phyloP scores from a whole-genome alignment of 2,113 vertebrate species.

The Neofelis nebulosa region DNA sequence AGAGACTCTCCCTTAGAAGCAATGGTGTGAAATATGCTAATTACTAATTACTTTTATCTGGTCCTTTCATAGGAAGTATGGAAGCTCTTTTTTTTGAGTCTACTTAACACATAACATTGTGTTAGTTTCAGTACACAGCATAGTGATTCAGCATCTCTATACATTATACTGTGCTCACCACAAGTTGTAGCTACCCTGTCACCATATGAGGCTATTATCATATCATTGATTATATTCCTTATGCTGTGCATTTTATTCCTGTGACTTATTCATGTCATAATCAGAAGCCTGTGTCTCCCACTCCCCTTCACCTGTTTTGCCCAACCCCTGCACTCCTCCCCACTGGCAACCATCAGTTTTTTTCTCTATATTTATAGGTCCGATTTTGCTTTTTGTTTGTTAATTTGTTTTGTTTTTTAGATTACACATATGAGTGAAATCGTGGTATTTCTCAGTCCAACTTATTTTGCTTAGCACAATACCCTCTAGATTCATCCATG shows the following conservation, averaged over 20 bases:
- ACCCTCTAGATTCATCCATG: not conserved
- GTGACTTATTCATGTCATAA: not conserved
- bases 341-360: not conserved
- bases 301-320: not conserved
- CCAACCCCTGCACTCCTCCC: not conserved
- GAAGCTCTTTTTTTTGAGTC: not conserved
- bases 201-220: not conserved
- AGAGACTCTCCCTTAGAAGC: not conserved
- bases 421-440: not conserved
- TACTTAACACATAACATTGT: not conserved
- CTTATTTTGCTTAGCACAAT: not conserved
- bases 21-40: not conserved
- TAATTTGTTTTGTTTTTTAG: not conserved
- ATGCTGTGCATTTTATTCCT: not conserved
- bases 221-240: not conserved
- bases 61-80: not conserved
- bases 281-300: not conserved
- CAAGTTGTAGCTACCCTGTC: not conserved
- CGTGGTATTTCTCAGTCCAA: not conserved
- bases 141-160: not conserved
- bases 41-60: not conserved
- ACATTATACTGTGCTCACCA: not conserved
- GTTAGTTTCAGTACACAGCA: not conserved
- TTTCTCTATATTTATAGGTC: not conserved
- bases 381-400: not conserved